Base-by-base conservation (phyloP, 2,797 vertebrate species). In the Adelosebastes latens region DNA sequence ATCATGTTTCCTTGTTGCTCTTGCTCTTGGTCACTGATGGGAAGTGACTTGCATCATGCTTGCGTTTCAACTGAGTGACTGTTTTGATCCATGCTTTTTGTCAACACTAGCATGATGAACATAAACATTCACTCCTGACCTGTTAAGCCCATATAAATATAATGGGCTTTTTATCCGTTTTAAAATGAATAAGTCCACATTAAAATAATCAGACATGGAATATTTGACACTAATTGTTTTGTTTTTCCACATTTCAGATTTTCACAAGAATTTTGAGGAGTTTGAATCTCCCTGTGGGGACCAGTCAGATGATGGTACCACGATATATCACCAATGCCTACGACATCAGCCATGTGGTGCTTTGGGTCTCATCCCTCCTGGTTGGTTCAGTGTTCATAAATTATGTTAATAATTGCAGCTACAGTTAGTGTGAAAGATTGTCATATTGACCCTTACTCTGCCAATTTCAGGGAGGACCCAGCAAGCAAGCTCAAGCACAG, bases 331-430 rank as follows among this genome's bases (percentile, higher is more conserved):
- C 97, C 14, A 99, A 98, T 81, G 97, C 97, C 78, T 99, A 99
- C 4, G 98, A 99, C 80, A 97, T 99, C 82, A 95, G 97, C 86
- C 97, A 99, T 85, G 97, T 98, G 14, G 98, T 98, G 56, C 94
- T 98, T 86, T 99, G 98, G 98, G 96, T 99, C 80, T 97, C 98
- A 11, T 97, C 98, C 29, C 96, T 99, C 93, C 96, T 99, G 97
- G 98, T 99, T 82, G 91, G 97, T 94, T 64, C 0, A 27, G 24
- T 34, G 6, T 74, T 13, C 5, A 42, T 34, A 5, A 9, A 31
- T 31, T 0, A 2, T 31, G 14, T 67, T 3, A 70, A 34, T 31
- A 20, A 32, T 8, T 36, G 2, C 8, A 31, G 14, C 2, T 7
- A 32, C 14, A 10, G 3, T 49, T n/a, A 10, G 0, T 29, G 4